These are phyloP conservation scores for Varanus salvator DNA, from an alignment of 2,113 vertebrate species.

Conservation along the genomic window DNA sequence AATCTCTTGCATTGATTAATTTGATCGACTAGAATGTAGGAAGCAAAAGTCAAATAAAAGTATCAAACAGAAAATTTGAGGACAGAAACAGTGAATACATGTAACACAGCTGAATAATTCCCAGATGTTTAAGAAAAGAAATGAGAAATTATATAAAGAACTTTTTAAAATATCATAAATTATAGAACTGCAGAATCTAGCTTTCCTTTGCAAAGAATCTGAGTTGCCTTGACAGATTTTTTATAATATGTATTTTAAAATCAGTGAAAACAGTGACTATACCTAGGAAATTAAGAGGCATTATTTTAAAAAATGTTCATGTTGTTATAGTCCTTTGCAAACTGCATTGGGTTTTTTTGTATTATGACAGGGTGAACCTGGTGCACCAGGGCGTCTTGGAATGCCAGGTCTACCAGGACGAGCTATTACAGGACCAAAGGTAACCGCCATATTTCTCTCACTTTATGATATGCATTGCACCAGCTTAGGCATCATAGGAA, in stretches of 20 bases:
- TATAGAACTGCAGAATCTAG: background rate
- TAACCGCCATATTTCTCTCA: slow-evolving; percentile 59
- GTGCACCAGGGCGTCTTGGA: slow-evolving; percentile 82
- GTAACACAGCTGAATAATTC: background rate
- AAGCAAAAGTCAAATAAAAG: too few relatives aligned
- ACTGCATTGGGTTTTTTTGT: background rate
- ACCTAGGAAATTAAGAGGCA: background rate
- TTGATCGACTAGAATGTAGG: background rate
- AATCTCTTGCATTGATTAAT: background rate
- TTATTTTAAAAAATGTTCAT: background rate
- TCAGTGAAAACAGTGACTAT: background rate
- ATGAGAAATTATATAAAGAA: background rate
- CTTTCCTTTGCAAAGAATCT: background rate
- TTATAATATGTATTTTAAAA: background rate
- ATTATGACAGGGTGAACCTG: slow-evolving; percentile 85
- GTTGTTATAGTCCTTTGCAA: background rate
- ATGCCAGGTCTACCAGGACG: slow-evolving; percentile 86
- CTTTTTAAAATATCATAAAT: background rate
- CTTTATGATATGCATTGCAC: slow-evolving; percentile 26
- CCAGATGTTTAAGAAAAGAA: background rate
- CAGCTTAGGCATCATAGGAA: background rate
- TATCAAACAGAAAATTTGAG: background rate
- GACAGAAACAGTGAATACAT: too few relatives aligned
- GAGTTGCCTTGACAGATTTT: background rate
- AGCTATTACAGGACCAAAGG: slow-evolving; percentile 88